phyloP scores from a whole-genome alignment of 2,113 vertebrate genomes.

The Tachuris rubrigastra region DNA sequence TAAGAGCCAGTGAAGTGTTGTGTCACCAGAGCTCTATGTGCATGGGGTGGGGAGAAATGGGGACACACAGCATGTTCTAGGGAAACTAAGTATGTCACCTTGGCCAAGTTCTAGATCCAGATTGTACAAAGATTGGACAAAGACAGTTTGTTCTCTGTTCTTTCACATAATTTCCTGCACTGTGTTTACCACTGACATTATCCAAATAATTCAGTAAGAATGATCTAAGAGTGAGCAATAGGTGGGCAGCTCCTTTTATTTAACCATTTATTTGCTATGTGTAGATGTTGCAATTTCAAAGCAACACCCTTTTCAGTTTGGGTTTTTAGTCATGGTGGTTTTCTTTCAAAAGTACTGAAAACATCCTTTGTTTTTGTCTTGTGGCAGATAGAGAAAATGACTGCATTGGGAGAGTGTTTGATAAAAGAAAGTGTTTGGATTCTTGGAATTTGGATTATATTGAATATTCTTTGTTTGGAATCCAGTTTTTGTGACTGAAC shows the following conservation, averaged over 20 bases:
- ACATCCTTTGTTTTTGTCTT: not conserved
- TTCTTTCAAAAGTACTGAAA: conserved; percentile 36
- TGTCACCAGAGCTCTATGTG: not conserved
- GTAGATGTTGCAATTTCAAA: conserved; percentile 21
- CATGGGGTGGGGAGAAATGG: not conserved
- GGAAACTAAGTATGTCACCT: not conserved
- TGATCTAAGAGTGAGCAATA: conserved; percentile 29
- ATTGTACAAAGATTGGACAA: not conserved
- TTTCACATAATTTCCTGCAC: not conserved
- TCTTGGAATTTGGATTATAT: not conserved
- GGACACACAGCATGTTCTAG: fast-evolving
- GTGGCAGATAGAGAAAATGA: not conserved
- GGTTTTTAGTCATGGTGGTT: conserved; percentile 20
- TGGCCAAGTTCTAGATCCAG: not conserved
- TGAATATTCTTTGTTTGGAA: not conserved
- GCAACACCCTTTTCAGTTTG: not conserved
- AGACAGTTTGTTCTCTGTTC: not conserved
- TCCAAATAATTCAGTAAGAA: not conserved
- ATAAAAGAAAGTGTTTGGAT: not conserved
- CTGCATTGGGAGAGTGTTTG: not conserved
- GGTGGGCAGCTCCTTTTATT: not conserved
- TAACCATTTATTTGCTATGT: conserved; percentile 26
- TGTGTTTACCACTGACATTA: not conserved
- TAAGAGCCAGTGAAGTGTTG: not conserved
- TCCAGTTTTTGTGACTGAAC: not conserved